A percentile compares a stretch with the other conserved stretches of the same genome.
These are phyloP conservation scores for Aphelocoma coerulescens DNA, from an alignment of 2,113 vertebrate genomes.

Conservation along the genomic window DNA sequence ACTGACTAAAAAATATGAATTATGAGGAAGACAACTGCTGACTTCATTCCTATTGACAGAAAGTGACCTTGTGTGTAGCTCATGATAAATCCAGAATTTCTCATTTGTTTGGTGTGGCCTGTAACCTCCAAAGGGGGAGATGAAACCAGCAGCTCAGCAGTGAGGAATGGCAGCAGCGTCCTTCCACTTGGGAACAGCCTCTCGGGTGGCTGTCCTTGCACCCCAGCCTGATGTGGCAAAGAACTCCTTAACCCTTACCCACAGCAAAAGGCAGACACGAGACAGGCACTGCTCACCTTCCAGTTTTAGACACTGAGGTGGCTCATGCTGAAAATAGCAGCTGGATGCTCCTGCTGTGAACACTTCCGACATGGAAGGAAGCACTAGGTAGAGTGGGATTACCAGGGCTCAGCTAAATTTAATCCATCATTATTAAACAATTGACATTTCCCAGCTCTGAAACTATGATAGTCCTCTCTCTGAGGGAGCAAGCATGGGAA, in stretches of 20 bases:
- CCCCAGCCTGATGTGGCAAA: no score
- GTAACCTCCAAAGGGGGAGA: neutral
- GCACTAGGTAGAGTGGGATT: neutral
- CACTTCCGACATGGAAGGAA: neutral
- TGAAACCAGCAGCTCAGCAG: neutral
- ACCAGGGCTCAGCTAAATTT: neutral
- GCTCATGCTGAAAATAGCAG: neutral
- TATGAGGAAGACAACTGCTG: neutral
- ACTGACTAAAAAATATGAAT: neutral
- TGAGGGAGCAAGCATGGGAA: neutral
- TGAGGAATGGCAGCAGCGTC: fast-evolving
- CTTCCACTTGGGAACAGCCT: neutral
- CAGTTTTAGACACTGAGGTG: neutral
- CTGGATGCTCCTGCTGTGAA: neutral
- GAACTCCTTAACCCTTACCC: neutral
- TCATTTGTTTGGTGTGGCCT: neutral
- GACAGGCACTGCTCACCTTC: neutral
- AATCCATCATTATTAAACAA: neutral
- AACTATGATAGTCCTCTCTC: neutral
- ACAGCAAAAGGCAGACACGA: neutral
- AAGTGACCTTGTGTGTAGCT: neutral
- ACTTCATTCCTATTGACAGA: neutral
- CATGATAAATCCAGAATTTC: neutral
- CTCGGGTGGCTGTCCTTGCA: neutral
- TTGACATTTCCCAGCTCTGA: neutral